Base-by-base conservation (phyloP, 1,140 invertebrate genomes). In the Meloidogyne exigua region DNA sequence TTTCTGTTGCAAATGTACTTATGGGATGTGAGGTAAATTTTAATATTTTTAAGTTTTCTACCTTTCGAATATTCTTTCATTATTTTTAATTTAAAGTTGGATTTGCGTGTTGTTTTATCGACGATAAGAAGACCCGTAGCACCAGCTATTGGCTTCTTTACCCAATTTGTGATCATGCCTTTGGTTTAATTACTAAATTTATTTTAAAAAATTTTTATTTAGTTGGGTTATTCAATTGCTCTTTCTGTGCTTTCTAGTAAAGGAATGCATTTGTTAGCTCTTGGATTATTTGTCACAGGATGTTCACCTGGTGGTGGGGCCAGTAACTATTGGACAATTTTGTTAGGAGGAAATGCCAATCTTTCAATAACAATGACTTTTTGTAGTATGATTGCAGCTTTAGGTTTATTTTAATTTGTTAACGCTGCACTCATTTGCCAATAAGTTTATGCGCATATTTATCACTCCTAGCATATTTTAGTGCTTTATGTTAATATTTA, bases 301-400 rank as follows among this genome's bases (percentile, higher is more conserved):
- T 93, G 94, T 67, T 92, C 92, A 74, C 95, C 95, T 18, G 94
- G 92, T 39, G 95, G 95, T 1, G 94, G 94, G 1, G 93, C 94
- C 13, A 95, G 94, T n/a, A 97, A 97, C 87, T 94, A 95, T 81
- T 96, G 95, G 94, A 93, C 94, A 0, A 91, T 93, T 76, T 90
- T 95, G 39, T 88, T 97, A 0, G 92, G 91, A 42, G 95, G 93
- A 9, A 96, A 96, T 89, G 89, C 95, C 0, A 92, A 94, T 89
- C 90, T 96, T 9, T 95, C 93, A 0, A 91, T 97, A 71, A 92
- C 94, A 9, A 95, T 96, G 94, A 97, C 95, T 0, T 92, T 94
- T 26, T 90, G 96, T 68, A 93, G 93, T 76, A 95, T 93, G 23
- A 82, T 94, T n/a, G 91, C 91, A 25, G 91, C 93, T 9, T 93